phyloP scores from a whole-genome alignment of 2,888 invertebrate genomes.

The Trachelus iudaicus region DNA sequence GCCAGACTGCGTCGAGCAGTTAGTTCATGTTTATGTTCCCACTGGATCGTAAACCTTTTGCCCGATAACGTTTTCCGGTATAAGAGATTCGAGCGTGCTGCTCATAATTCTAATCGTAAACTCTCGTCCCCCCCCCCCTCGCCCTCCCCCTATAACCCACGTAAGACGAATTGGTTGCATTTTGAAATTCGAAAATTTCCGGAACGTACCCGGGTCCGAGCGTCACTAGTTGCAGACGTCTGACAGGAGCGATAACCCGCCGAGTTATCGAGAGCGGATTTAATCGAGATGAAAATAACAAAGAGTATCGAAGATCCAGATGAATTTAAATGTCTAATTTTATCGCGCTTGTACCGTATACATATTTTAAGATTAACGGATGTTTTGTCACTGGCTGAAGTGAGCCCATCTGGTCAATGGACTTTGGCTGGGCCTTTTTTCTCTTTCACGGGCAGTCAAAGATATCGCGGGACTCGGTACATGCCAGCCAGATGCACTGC shows the following conservation, averaged over 20 bases:
- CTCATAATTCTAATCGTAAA: constrained; percentile 22
- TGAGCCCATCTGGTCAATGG: constrained; percentile 55
- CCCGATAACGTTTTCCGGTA: constrained; percentile 51
- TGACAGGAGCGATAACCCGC: neutral
- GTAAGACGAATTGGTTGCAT: neutral
- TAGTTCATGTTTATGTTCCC: constrained; percentile 48
- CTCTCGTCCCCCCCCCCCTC: neutral
- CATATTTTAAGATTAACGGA: constrained; percentile 17
- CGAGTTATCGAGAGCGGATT: neutral
- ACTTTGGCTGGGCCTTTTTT: constrained; percentile 40
- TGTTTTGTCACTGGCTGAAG: constrained; percentile 29
- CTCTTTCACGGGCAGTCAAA: neutral
- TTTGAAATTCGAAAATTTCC: neutral
- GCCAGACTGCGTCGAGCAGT: constrained; percentile 11
- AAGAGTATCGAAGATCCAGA: neutral
- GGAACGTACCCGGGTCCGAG: neutral
- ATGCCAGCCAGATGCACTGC: neutral
- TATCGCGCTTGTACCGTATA: neutral
- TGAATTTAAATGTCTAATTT: neutral
- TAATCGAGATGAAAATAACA: neutral
- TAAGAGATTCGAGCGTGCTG: constrained; percentile 23
- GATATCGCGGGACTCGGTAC: neutral
- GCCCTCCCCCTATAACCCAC: neutral
- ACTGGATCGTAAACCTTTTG: constrained; percentile 36
- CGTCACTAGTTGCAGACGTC: neutral